Percentiles rank a stretch among this genome's conserved stretches.
Conservation (phyloP, 2,797 vertebrate species). For the Craterocephalus amniculus region DNA sequence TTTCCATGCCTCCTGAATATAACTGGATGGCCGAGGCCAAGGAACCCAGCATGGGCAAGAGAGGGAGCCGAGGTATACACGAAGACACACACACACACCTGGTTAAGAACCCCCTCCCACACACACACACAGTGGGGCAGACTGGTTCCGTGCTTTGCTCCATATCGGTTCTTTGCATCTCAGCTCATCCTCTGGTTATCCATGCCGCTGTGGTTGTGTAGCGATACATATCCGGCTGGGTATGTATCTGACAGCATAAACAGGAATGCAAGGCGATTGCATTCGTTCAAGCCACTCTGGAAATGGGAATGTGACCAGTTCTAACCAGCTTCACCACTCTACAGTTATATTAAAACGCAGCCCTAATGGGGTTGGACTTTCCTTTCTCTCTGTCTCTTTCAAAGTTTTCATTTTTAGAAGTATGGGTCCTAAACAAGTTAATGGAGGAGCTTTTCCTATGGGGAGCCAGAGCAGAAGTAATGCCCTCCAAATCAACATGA, state of each 20-base stretch:
- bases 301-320: constrained; percentile 52
- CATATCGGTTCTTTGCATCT: constrained; percentile 69
- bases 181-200: constrained; percentile 70
- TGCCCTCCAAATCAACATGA: constrained; percentile 56
- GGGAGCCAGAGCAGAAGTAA: constrained; percentile 22
- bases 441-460: constrained; percentile 33
- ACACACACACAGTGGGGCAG: neutral
- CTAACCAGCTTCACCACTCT: constrained; percentile 56
- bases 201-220: constrained; percentile 72
- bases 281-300: constrained; percentile 62
- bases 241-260: constrained; percentile 69
- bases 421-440: constrained; percentile 62
- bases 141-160: constrained; percentile 57
- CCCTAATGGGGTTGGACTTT: constrained; percentile 26
- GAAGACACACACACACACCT: constrained; percentile 43
- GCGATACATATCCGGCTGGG: constrained; percentile 71
- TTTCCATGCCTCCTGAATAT: constrained; percentile 90
- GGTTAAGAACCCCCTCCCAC: neutral
- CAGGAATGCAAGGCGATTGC: constrained; percentile 73
- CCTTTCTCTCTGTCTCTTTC: constrained; percentile 37
- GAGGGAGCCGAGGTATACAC: constrained; percentile 89
- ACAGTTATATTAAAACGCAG: constrained; percentile 74
- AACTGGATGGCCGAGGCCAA: constrained; percentile 89
- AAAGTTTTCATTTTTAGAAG: constrained; percentile 47
- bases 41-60: constrained; percentile 89